phyloP scores from a whole-genome alignment of 2,113 vertebrate genomes.

The human (Homo sapiens) region GRCh38 chr4:77879001-77879500 shows the following conservation, averaged over 20 bases:
- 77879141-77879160: not conserved
- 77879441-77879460: not conserved
- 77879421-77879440: not conserved
- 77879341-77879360: not conserved
- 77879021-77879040: constrained; percentile 52
- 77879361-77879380: constrained; percentile 26
- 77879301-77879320: constrained; percentile 21
- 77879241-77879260: not conserved
- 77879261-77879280: constrained; percentile 5
- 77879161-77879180: not conserved
- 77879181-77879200: constrained; percentile 27
- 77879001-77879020: constrained; percentile 55
- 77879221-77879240: not conserved
- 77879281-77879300: not conserved
- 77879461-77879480: not conserved
- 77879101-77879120: constrained; percentile 43
- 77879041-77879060: constrained; percentile 29
- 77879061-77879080: constrained; percentile 37
- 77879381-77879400: constrained; percentile 36
- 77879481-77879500: constrained; percentile 26
- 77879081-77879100: constrained; percentile 4
- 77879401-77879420: constrained; percentile 17
- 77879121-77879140: not conserved
- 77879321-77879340: not conserved
- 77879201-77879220: constrained; percentile 30